phyloP scores from a whole-genome alignment of 2,888 invertebrate genomes.

The Caenorhabditis sp. region DNA sequence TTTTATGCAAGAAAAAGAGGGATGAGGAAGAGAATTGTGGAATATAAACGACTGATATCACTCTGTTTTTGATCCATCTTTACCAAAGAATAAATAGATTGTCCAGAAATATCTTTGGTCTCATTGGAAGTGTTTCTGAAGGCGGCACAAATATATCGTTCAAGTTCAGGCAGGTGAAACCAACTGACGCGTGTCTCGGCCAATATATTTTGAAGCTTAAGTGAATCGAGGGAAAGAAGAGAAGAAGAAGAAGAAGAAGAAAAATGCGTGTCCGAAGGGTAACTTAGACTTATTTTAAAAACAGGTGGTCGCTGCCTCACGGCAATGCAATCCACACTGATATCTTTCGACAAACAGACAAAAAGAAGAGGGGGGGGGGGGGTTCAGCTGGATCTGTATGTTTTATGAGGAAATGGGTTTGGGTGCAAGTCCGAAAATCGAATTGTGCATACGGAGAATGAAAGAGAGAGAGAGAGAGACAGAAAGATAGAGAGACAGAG shows the following conservation, averaged over 20 bases:
- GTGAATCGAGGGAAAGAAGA: conserved; percentile 3
- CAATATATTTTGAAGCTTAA: conserved; percentile 8
- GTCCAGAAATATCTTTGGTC: too few relatives aligned
- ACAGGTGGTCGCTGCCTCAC: conserved; percentile 36
- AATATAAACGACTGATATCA: conserved; percentile 34
- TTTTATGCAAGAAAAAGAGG: too few relatives aligned
- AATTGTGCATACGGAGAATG: too few relatives aligned
- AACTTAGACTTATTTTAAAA: conserved; percentile 22
- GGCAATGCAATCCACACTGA: conserved; percentile 13
- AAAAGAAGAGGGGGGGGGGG: conserved; percentile 3
- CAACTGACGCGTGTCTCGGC: conserved; percentile 29
- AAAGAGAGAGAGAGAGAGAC: conserved; percentile 10
- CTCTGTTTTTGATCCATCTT: not conserved
- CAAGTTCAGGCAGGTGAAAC: conserved; percentile 42
- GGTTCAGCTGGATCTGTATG: conserved; percentile 33
- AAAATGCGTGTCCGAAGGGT: conserved; percentile 23
- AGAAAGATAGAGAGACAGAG: conserved; percentile 2
- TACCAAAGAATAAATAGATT: too few relatives aligned
- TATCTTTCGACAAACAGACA: conserved; percentile 13
- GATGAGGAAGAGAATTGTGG: not conserved
- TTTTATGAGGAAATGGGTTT: conserved; percentile 4
- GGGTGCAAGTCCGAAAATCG: too few relatives aligned
- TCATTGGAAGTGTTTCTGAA: too few relatives aligned
- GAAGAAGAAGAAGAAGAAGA: not conserved
- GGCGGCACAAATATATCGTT: conserved; percentile 32